phyloP scores from a whole-genome alignment of 2,888 invertebrate species.

The Lasioglossum pauxillum region DNA sequence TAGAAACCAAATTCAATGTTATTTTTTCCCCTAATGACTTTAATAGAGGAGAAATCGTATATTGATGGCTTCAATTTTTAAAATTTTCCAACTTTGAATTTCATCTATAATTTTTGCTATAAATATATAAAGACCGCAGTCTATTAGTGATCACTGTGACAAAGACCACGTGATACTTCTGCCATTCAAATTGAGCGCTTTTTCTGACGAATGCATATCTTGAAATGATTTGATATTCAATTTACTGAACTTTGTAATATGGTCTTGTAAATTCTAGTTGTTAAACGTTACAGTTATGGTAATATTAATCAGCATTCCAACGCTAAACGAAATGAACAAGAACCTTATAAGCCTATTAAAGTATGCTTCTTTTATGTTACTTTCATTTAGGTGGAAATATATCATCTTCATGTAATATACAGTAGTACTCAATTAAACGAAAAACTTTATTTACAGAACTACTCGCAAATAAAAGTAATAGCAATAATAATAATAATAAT shows the following conservation, averaged over 20 bases:
- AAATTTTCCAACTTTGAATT: too few species aligned
- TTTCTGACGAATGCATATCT: background rate
- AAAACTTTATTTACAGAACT: conserved; percentile 83
- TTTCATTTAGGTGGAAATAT: conserved; percentile 44
- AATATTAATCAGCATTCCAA: conserved; percentile 3
- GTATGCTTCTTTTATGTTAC: conserved; percentile 1
- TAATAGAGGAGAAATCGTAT: too few species aligned
- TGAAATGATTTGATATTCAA: conserved; percentile 1
- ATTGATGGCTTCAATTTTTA: too few species aligned
- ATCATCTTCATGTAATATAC: conserved; percentile 45
- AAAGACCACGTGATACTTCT: conserved; percentile 33
- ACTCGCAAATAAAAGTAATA: conserved; percentile 76
- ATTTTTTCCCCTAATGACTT: too few species aligned
- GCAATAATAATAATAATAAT: conserved; percentile 57
- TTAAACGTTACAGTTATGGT: conserved; percentile 10
- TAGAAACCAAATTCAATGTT: too few species aligned
- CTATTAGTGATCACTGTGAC: conserved; percentile 30
- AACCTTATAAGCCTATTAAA: conserved; percentile 15
- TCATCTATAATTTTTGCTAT: too few species aligned
- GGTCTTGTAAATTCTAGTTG: conserved; percentile 9
- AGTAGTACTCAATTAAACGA: conserved; percentile 57
- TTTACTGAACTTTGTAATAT: conserved; percentile 6
- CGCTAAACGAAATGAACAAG: background rate
- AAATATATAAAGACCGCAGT: too few species aligned
- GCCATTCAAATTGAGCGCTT: conserved; percentile 1